Evolutionary conservation across 1,140 invertebrate genomes (phyloP).

Genomic region (Helicoverpa zea): DNA sequence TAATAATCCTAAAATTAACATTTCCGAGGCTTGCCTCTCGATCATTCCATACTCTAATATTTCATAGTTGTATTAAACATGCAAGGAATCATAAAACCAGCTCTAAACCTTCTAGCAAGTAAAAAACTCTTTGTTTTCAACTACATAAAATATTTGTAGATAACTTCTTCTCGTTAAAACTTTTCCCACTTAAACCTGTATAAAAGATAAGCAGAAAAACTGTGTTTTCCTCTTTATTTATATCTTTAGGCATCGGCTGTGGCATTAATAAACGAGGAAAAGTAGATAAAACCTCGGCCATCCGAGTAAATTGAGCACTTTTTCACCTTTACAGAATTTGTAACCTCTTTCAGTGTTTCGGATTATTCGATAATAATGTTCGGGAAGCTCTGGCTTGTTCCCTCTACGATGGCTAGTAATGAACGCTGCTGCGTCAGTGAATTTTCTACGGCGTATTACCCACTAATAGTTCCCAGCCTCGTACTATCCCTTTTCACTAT

Average conservation of each 20-base stretch:
- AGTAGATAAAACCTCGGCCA: constrained; percentile 47
- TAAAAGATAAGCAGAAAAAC: constrained; percentile 16
- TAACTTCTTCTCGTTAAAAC: background rate
- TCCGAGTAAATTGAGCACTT: constrained; percentile 60
- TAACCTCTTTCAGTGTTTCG: constrained; percentile 57
- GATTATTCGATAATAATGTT: constrained; percentile 64
- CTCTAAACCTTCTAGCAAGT: too few species aligned
- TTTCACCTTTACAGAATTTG: constrained; percentile 66
- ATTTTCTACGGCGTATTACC: constrained; percentile 60
- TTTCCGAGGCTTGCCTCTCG: too few species aligned
- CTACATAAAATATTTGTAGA: background rate
- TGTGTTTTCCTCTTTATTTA: constrained; percentile 42
- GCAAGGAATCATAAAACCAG: too few species aligned
- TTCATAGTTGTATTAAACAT: too few species aligned
- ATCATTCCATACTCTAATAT: too few species aligned
- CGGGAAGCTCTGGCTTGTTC: constrained; percentile 60
- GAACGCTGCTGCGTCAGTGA: constrained; percentile 65
- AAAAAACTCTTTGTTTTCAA: background rate
- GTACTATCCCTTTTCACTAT: constrained; percentile 52
- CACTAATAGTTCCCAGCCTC: constrained; percentile 59
- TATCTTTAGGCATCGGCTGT: constrained; percentile 8
- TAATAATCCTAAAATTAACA: too few species aligned
- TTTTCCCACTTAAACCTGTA: constrained; percentile 15
- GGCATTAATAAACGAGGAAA: constrained; percentile 47
- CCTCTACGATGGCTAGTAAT: constrained; percentile 61